Percentiles rank a stretch among this genome's conserved stretches.
phyloP scores from a whole-genome alignment of 2,888 invertebrate genomes.

The Sarcophaga rosellei region DNA sequence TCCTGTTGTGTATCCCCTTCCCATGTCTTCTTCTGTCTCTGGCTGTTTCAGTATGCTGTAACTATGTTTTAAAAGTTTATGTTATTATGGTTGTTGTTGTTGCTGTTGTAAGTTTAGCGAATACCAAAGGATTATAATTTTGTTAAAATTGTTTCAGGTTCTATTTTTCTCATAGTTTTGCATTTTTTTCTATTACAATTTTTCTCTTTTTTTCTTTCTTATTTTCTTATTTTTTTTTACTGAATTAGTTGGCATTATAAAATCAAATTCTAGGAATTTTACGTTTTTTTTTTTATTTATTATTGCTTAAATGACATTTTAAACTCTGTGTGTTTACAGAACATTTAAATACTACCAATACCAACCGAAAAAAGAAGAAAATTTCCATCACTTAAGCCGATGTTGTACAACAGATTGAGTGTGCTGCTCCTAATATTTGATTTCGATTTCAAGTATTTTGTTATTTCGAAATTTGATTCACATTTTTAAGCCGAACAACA shows the following conservation, averaged over 20 bases:
- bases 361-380: too few relatives aligned
- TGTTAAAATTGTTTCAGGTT: slow-evolving; percentile 23
- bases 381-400: too few relatives aligned
- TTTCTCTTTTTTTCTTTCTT: background rate
- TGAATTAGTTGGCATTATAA: slow-evolving; percentile 16
- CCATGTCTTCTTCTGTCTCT: background rate
- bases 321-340: slow-evolving; percentile 25
- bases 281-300: background rate
- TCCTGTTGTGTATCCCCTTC: too few relatives aligned
- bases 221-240: slow-evolving; percentile 5
- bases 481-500: background rate
- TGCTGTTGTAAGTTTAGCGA: slow-evolving; percentile 4
- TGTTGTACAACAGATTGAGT: background rate
- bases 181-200: background rate
- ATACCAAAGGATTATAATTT: slow-evolving; percentile 41
- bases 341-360: background rate
- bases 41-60: background rate
- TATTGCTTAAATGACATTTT: slow-evolving; percentile 8
- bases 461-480: slow-evolving; percentile 34
- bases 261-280: slow-evolving; percentile 13
- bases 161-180: background rate
- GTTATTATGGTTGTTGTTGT: background rate
- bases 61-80: background rate
- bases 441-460: slow-evolving; percentile 46
- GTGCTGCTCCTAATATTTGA: slow-evolving; percentile 22